Percentiles rank a stretch among this genome's conserved stretches.
Conservation (phyloP, 2,888 invertebrate genomes). For the Thyatira batis region DNA sequence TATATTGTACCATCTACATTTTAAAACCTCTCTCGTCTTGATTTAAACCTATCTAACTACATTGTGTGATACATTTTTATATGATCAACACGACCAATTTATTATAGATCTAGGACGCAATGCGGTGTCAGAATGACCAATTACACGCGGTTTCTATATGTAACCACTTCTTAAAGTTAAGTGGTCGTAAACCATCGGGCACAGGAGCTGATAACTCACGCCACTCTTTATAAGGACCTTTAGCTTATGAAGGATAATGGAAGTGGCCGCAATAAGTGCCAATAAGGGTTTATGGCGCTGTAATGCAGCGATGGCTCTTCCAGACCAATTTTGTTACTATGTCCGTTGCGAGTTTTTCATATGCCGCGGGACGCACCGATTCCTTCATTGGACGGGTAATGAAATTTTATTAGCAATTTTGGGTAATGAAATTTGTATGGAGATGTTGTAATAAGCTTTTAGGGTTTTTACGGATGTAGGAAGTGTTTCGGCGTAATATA, state of each 20-base stretch:
- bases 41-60: too few species aligned
- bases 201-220: slow-evolving; percentile 57
- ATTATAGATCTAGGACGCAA: not conserved
- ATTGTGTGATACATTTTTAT: not conserved
- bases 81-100: not conserved
- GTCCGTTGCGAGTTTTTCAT: slow-evolving; percentile 52
- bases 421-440: slow-evolving; percentile 20
- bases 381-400: slow-evolving; percentile 16
- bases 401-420: slow-evolving; percentile 1
- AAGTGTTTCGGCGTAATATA: not conserved
- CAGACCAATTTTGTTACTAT: slow-evolving; percentile 58
- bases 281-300: slow-evolving; percentile 64
- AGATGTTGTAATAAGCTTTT: not conserved
- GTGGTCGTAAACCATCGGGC: slow-evolving; percentile 61
- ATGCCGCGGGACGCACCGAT: slow-evolving; percentile 23
- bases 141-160: slow-evolving; percentile 35
- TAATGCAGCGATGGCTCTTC: slow-evolving; percentile 30
- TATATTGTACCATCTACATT: too few species aligned
- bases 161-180: slow-evolving; percentile 42
- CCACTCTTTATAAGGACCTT: slow-evolving; percentile 56
- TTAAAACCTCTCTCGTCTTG: too few species aligned
- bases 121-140: slow-evolving; percentile 33
- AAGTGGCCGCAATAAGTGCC: slow-evolving; percentile 55
- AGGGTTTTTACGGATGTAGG: not conserved
- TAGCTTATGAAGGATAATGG: slow-evolving; percentile 72